phyloP scores from a whole-genome alignment of 1,140 invertebrate genomes.

The Mamestra configurata region DNA sequence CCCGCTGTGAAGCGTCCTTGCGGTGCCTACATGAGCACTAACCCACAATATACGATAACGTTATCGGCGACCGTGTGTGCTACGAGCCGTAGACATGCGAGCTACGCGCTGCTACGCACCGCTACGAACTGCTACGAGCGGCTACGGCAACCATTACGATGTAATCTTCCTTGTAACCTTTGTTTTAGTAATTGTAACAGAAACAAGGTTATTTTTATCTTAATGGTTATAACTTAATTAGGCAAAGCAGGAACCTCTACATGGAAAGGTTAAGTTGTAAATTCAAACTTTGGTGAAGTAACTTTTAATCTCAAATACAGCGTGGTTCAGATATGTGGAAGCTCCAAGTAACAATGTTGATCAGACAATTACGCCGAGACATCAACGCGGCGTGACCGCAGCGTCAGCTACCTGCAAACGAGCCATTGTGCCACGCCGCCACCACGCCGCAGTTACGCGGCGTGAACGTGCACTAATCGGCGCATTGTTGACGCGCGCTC shows the following conservation, averaged over 20 bases:
- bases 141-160: not conserved
- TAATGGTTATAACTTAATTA: not conserved
- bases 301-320: too few species aligned
- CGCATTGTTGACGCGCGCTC: not conserved
- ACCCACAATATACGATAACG: not conserved
- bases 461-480: constrained; percentile 11
- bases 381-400: not conserved
- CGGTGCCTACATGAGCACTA: not conserved
- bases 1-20: not conserved
- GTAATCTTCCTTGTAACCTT: not conserved
- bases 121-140: not conserved
- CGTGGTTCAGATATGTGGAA: not conserved
- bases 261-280: too few species aligned
- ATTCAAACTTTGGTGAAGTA: too few species aligned
- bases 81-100: constrained; percentile 18
- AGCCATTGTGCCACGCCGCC: not conserved
- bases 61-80: not conserved
- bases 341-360: not conserved
- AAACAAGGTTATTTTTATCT: not conserved
- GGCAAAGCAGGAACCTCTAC: not conserved
- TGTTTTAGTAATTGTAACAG: not conserved
- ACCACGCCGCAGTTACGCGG: not conserved
- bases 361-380: not conserved
- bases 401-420: constrained; percentile 21
- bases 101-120: constrained; percentile 5